Evolutionary conservation across 2,113 vertebrate genomes (phyloP).

Genomic region (Chaenogobius annularis): DNA sequence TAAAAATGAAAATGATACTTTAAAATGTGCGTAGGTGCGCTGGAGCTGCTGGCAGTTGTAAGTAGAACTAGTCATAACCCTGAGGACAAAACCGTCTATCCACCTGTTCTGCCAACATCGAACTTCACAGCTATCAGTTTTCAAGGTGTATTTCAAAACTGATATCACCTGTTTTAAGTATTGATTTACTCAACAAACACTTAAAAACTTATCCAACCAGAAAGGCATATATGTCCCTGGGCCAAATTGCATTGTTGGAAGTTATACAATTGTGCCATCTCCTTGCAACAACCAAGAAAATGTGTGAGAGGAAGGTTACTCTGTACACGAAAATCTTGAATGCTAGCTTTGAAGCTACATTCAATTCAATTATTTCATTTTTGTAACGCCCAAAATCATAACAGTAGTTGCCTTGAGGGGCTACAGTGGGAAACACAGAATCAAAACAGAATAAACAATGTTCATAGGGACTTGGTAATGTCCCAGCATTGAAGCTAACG

Average conservation of each 20-base stretch:
- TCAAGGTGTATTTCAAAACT: not conserved
- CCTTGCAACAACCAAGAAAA: not conserved
- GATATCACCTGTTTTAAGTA: not conserved
- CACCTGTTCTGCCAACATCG: constrained; percentile 15
- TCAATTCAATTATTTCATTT: too few species aligned
- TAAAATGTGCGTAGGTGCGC: not conserved
- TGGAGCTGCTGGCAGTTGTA: constrained; percentile 18
- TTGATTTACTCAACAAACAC: not conserved
- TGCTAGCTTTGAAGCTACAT: too few species aligned
- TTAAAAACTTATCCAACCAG: not conserved
- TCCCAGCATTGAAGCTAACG: too few species aligned
- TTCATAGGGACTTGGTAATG: too few species aligned
- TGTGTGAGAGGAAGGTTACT: too few species aligned
- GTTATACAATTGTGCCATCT: not conserved
- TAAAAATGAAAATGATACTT: not conserved
- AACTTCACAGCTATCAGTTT: not conserved
- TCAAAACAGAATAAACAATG: too few species aligned
- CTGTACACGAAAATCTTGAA: too few species aligned
- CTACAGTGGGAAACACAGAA: too few species aligned
- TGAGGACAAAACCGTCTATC: constrained; percentile 34
- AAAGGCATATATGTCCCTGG: not conserved
- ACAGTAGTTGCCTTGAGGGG: too few species aligned
- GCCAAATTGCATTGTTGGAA: not conserved
- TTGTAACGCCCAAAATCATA: too few species aligned
- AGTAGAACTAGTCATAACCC: constrained; percentile 46